phyloP scores from a whole-genome alignment of 2,888 invertebrate species.

The Thumatha senex region DNA sequence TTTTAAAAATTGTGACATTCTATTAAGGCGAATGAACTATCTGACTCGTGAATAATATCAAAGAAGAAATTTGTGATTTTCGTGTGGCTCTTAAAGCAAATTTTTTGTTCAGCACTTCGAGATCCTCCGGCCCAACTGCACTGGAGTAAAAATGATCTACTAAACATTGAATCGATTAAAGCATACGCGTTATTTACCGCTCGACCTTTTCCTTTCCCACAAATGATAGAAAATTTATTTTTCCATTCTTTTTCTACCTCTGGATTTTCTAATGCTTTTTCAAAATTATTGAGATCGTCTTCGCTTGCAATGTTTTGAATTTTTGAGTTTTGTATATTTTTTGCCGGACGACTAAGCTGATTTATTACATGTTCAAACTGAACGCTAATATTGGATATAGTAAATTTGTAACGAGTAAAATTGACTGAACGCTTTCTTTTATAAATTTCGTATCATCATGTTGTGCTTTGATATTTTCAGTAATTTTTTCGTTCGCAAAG shows the following conservation, averaged over 20 bases:
- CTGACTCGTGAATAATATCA: conserved; percentile 8
- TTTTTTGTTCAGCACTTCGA: conserved; percentile 9
- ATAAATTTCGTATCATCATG: conserved; percentile 11
- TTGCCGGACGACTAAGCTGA: conserved; percentile 9
- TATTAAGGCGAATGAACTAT: conserved; percentile 9
- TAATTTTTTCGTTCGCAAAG: conserved; percentile 10
- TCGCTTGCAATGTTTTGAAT: conserved; percentile 6
- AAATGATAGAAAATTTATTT: conserved; percentile 3
- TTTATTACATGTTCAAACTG: conserved; percentile 16
- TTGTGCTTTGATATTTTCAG: conserved; percentile 15
- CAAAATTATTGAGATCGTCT: conserved; percentile 10
- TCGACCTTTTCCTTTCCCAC: conserved; percentile 15
- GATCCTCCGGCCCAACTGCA: conserved; percentile 17
- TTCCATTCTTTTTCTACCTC: conserved; percentile 6
- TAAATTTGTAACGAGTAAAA: conserved; percentile 8
- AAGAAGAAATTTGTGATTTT: conserved; percentile 17
- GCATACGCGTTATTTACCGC: conserved; percentile 16
- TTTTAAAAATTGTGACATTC: conserved; percentile 13
- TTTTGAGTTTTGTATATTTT: conserved; percentile 7
- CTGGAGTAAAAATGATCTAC: conserved; percentile 8
- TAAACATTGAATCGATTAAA: conserved; percentile 16
- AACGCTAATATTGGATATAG: conserved; percentile 15
- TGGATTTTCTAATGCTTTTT: conserved; percentile 8
- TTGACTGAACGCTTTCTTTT: conserved; percentile 14
- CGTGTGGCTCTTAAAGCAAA: conserved; percentile 17